Base-by-base conservation (phyloP, 1,140 invertebrate genomes). In the Lamellibrachia luymesi region DNA sequence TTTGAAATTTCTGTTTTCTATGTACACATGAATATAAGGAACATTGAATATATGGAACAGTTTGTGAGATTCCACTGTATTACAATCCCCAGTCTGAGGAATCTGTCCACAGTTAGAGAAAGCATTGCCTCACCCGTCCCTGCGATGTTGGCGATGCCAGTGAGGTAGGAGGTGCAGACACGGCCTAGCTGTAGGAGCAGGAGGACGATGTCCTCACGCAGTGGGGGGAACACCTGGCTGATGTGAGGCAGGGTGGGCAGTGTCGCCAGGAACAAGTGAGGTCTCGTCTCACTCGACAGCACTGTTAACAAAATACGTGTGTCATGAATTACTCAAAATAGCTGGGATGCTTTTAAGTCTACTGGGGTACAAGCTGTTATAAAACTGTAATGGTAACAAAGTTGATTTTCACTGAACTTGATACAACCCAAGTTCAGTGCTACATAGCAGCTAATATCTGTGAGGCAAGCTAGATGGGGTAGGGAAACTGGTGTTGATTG, bases 171-270 rank as follows among this genome's bases (percentile, higher is more conserved):
- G 94, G 98, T 97, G 94, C 98, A 98, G 92, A 99, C 98, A 94
- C 98, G 97, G 8, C 98, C 98, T 50, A 99, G 96, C 96, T 99
- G 98, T 94, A 98, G 97, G 64, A 99, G 95, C 17, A 99, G 97
- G 38, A 97, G 97, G 0, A 98, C 97, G 8, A 98, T 98, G 95
- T 99, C 99, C 94, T 99, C 98, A 52, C 98, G 97, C 2, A 99
- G 97, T n/a, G n/a, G n/a, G n/a, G n/a, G n/a, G n/a, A n/a, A n/a
- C n/a, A n/a, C 98, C 94, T 98, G 97, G 95, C 98, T 98, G 94
- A 99, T 98, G 80, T 98, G 96, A 2, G 98, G 98, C 50, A 99
- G 96, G 0, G 98, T 98, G 64, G 98, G 98, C 89, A 99, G 96
- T 7, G n/a, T n/a, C n/a, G n/a, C n/a, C n/a, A n/a, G 97, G 95